Percentiles rank a stretch among this genome's conserved stretches.
These are phyloP conservation scores for Salminus brasiliensis DNA, from an alignment of 2,113 vertebrate species.

Conservation along the genomic window DNA sequence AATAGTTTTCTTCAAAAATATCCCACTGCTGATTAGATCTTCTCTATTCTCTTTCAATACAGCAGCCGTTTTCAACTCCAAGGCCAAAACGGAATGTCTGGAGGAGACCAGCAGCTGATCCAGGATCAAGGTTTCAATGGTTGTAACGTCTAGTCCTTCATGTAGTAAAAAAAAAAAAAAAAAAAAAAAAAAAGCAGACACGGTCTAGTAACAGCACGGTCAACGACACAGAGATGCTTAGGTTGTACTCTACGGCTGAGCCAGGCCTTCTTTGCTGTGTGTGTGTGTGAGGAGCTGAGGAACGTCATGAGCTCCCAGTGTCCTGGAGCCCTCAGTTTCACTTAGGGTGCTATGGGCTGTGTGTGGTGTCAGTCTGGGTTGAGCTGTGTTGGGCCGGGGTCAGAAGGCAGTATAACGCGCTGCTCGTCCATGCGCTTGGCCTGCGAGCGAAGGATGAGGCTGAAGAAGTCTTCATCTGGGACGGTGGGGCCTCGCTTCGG, in stretches of 20 bases:
- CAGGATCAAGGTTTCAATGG: background rate
- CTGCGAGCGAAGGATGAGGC: conserved; percentile 91
- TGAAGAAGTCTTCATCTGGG: conserved; percentile 95
- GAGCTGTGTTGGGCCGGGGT: conserved; percentile 60
- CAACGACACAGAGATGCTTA: background rate
- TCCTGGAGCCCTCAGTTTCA: background rate
- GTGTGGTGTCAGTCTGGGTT: conserved; percentile 72
- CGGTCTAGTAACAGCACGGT: background rate
- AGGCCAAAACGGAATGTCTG: no score
- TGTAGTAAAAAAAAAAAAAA: background rate
- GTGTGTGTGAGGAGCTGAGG: background rate
- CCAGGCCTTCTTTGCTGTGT: background rate
- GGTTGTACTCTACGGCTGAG: background rate
- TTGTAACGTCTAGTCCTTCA: conserved; percentile 22
- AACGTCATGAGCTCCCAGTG: background rate
- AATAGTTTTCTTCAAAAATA: background rate
- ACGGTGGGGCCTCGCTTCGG: conserved; percentile 84
- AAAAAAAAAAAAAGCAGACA: no score
- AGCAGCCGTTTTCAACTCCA: background rate
- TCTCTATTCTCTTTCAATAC: background rate
- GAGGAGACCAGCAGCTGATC: background rate
- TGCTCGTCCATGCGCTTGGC: conserved; percentile 95
- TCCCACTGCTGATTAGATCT: background rate
- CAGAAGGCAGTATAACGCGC: conserved; percentile 81
- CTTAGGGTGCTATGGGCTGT: no score